These are phyloP conservation scores for Acanthornis magna DNA, from an alignment of 2,797 vertebrate genomes.

Conservation along the genomic window DNA sequence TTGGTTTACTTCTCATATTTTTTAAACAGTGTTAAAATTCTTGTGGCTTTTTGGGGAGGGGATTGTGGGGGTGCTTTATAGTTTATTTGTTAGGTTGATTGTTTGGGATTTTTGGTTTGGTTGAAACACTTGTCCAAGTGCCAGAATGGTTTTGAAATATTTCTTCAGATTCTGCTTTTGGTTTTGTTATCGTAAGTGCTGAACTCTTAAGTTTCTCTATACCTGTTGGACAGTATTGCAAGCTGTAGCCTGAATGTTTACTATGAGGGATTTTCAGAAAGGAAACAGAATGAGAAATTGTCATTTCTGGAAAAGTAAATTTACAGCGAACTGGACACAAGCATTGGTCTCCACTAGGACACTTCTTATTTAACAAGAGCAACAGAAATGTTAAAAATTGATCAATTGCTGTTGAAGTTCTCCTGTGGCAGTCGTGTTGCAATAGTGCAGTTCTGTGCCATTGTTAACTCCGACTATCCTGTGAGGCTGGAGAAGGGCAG, in stretches of 20 bases:
- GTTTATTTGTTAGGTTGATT: background rate
- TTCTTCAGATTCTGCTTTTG: background rate
- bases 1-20: background rate
- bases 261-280: background rate
- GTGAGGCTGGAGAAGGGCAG: background rate
- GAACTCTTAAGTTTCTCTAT: background rate
- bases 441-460: background rate
- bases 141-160: background rate
- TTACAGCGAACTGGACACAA: background rate
- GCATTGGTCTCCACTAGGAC: background rate
- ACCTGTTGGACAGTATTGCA: background rate
- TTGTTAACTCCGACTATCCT: background rate
- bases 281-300: background rate
- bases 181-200: background rate
- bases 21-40: background rate
- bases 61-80: background rate
- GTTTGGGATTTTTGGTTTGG: background rate
- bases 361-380: background rate
- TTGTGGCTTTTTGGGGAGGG: background rate
- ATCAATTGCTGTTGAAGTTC: too few relatives aligned
- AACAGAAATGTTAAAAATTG: background rate
- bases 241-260: accelerated
- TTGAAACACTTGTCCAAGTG: background rate
- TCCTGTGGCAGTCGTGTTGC: background rate
- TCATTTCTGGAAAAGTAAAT: background rate